Evolutionary conservation across 2,888 invertebrate species (phyloP).

Genomic region (Limnephilus marmoratus): DNA sequence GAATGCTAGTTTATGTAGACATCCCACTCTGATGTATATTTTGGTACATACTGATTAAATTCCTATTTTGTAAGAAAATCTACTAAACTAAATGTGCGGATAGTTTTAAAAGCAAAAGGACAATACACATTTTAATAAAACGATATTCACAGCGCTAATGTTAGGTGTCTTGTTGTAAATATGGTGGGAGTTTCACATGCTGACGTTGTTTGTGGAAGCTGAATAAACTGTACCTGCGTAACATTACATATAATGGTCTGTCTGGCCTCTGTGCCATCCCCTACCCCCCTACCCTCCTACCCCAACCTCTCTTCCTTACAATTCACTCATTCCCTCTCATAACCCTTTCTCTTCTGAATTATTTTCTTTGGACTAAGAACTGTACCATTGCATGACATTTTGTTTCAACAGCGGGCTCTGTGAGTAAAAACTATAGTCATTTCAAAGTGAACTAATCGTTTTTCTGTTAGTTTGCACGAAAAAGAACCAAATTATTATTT

Average conservation of each 20-base stretch:
- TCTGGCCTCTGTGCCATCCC: no score
- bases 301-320: no score
- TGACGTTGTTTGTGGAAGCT: slow-evolving; percentile 14
- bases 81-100: slow-evolving; percentile 5
- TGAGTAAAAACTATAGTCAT: no score
- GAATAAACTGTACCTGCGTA: slow-evolving; percentile 32
- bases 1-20: slow-evolving; percentile 1
- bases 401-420: no score
- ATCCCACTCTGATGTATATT: not conserved
- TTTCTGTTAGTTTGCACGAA: no score
- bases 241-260: not conserved
- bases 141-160: slow-evolving; percentile 35
- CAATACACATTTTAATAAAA: slow-evolving; percentile 26
- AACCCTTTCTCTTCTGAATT: no score
- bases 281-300: no score
- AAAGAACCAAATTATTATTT: no score
- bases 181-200: slow-evolving; percentile 17
- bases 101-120: slow-evolving; percentile 36
- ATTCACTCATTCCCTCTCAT: no score
- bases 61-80: slow-evolving; percentile 26
- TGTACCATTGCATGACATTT: no score
- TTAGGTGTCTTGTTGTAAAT: slow-evolving; percentile 44
- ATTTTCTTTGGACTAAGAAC: no score
- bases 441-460: no score
- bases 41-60: slow-evolving; percentile 15